Evolutionary conservation across 2,888 invertebrate genomes (phyloP), one percentile per base, ranked within the genome.

Genomic region (Galeopsomyia nigrocyanea): DNA sequence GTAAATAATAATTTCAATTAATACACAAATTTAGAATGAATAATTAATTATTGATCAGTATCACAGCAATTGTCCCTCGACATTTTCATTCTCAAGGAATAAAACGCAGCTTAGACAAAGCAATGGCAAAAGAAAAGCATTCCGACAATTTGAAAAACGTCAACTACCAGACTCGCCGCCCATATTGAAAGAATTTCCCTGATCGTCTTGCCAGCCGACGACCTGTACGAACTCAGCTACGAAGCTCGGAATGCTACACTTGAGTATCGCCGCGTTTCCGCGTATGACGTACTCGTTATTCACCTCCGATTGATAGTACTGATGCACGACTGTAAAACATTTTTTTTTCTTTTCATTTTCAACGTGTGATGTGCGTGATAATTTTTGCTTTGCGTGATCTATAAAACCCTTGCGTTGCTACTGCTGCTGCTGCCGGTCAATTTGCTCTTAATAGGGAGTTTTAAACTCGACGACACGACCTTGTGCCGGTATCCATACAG

Each of bases 221-320:
- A 97, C 96, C 85, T 92, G 92, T 65, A 97, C 94, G 87, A 96
- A 97, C 88, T 97, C 96, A 57, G 94, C 93, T 72, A 95, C 95
- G 87, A 95, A 96, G 77, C 94, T 94, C 39, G 96, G 95, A 81
- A 96, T 95, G 82, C 94, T 95, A 88, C 95, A 96, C 87, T 95
- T 95, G 58, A 96, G 88, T 70, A 95, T 93, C 14, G 95, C 95
- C 46, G 94, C 92, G 85, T 96, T 96, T 66, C 95, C 95, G 79
- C 93, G 91, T 80, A 96, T 95, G 56, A 95, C 95, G 87, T 95
- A 95, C 86, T 96, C 95, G 76, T 95, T 95, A 78, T 95, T 94
- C 79, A 95, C 95, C 88, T 95, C 95, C 55, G 94, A 93, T 87
- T 95, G 94, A 87, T 95, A 96, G 86, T 93, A 94, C 87, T 96